phyloP scores from a whole-genome alignment of 2,113 vertebrate genomes.

The Sitta europaea region DNA sequence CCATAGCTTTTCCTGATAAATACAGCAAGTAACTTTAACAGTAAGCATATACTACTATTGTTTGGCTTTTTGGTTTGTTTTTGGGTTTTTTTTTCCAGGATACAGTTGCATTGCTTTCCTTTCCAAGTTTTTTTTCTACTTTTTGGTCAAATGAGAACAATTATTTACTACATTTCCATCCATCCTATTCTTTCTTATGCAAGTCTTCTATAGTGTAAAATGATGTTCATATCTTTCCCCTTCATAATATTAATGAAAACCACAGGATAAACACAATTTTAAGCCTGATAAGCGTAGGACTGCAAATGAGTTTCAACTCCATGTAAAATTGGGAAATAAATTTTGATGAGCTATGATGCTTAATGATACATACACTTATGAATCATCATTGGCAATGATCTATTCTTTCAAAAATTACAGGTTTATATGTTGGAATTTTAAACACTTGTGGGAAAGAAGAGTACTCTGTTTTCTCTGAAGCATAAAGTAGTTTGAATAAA shows the following conservation, averaged over 20 bases:
- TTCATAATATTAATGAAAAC: not conserved
- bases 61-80: not conserved
- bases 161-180: not conserved
- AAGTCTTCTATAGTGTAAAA: not conserved
- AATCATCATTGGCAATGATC: not conserved
- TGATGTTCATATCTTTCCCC: not conserved
- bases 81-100: not conserved
- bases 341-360: not conserved
- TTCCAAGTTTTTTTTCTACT: not conserved
- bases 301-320: not conserved
- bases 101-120: not conserved
- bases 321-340: not conserved
- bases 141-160: not conserved
- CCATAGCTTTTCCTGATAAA: not conserved
- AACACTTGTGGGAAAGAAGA: not conserved
- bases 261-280: not conserved
- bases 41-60: not conserved
- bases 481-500: conserved; percentile 21
- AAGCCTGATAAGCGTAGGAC: not conserved
- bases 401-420: conserved; percentile 8
- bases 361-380: not conserved
- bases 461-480: not conserved
- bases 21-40: not conserved
- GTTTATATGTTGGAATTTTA: not conserved
- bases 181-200: not conserved